These are phyloP conservation scores for Gnatocerus cornutus DNA, from an alignment of 2,888 invertebrate genomes.

Conservation along the genomic window DNA sequence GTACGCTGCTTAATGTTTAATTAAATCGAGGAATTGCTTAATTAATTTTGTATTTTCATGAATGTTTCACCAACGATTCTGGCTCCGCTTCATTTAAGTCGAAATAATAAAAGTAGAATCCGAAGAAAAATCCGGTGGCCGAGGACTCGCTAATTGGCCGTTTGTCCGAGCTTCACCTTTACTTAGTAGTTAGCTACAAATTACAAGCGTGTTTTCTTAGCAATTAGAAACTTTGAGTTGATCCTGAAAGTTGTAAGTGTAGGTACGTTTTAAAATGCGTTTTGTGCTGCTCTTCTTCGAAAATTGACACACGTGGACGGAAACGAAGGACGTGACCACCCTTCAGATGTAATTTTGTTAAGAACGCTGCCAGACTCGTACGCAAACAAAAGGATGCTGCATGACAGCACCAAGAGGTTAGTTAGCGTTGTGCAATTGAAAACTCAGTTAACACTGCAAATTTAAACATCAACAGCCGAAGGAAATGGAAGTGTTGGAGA, in stretches of 20 bases:
- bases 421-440: slow-evolving; percentile 29
- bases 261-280: slow-evolving; percentile 43
- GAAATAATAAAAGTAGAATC: slow-evolving; percentile 24
- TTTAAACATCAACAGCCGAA: slow-evolving; percentile 31
- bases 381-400: slow-evolving; percentile 37
- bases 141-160: slow-evolving; percentile 2
- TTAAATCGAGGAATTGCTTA: slow-evolving; percentile 37
- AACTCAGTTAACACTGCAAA: slow-evolving; percentile 20
- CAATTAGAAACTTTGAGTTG: slow-evolving; percentile 55
- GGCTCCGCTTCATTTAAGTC: slow-evolving; percentile 33
- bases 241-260: slow-evolving; percentile 35
- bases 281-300: slow-evolving; percentile 45
- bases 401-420: slow-evolving; percentile 26
- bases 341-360: slow-evolving; percentile 47
- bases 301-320: slow-evolving; percentile 50
- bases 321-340: slow-evolving; percentile 49
- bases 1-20: slow-evolving; percentile 28
- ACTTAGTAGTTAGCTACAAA: slow-evolving; percentile 50
- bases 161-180: slow-evolving; percentile 4
- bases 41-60: slow-evolving; percentile 38
- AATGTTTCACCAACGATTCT: slow-evolving; percentile 30
- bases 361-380: slow-evolving; percentile 34
- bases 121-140: slow-evolving; percentile 2
- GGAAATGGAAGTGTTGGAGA: neutral
- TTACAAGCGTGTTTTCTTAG: slow-evolving; percentile 54